These are phyloP conservation scores for Clusia tigrina DNA, from an alignment of 2,888 invertebrate species.

Conservation along the genomic window DNA sequence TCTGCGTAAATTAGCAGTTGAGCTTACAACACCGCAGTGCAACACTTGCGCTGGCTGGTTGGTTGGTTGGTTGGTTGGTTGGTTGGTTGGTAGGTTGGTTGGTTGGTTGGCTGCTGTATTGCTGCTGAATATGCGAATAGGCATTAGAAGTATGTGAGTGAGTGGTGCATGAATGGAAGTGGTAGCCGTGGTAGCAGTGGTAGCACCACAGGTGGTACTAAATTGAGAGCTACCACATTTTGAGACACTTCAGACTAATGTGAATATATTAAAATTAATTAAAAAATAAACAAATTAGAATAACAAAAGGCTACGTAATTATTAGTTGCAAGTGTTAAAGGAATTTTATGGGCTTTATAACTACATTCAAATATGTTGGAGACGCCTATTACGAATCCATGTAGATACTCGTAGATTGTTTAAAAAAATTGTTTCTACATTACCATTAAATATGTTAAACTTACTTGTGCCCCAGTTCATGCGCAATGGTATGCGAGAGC, in stretches of 20 bases:
- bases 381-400: no score
- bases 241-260: not conserved
- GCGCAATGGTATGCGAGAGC: conserved; percentile 87
- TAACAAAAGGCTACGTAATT: not conserved
- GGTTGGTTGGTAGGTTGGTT: no score
- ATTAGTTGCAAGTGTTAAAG: not conserved
- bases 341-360: not conserved
- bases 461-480: conserved; percentile 93
- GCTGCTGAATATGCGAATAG: not conserved
- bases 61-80: conserved; percentile 7
- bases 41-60: no score
- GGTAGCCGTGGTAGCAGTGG: not conserved
- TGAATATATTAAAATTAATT: conserved; percentile 18
- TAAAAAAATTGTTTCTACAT: no score
- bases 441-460: conserved; percentile 55
- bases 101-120: not conserved
- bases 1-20: conserved; percentile 10
- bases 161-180: not conserved
- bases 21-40: not conserved
- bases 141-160: not conserved
- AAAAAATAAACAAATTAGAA: not conserved
- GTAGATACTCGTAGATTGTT: no score
- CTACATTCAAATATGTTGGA: no score
- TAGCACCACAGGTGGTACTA: conserved; percentile 16
- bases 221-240: conserved; percentile 21